Evolutionary conservation across 2,888 invertebrate species (phyloP).

Genomic region (Isotomurus palustris): DNA sequence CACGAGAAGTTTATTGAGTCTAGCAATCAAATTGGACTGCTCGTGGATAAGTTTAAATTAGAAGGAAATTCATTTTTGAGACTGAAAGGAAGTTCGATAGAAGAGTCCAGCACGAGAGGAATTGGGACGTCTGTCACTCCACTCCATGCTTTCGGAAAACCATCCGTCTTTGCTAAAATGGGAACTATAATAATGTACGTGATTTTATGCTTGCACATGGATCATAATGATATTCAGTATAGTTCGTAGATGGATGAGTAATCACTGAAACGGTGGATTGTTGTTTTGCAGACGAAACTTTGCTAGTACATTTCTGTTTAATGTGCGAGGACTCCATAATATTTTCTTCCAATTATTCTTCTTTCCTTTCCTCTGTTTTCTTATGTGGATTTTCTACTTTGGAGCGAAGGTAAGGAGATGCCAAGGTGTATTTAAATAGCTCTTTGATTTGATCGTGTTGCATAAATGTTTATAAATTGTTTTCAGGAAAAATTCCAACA

Average conservation of each 20-base stretch:
- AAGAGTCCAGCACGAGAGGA: conserved; percentile 44
- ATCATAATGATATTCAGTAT: too few species aligned
- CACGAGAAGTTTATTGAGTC: conserved; percentile 89
- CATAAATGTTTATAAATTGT: background rate
- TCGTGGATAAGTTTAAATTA: conserved; percentile 84
- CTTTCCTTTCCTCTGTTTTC: conserved; percentile 63
- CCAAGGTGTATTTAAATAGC: background rate
- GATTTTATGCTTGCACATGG: background rate
- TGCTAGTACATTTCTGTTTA: conserved; percentile 72
- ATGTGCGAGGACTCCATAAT: conserved; percentile 68
- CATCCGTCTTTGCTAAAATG: conserved; percentile 63
- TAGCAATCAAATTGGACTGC: conserved; percentile 83
- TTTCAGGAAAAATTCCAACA: conserved; percentile 53
- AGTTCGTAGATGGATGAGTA: too few species aligned
- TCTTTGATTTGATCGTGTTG: background rate
- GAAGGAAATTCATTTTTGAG: conserved; percentile 70
- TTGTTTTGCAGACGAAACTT: conserved; percentile 63
- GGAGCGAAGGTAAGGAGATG: conserved; percentile 49
- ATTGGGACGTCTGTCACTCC: conserved; percentile 50
- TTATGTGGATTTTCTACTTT: conserved; percentile 75
- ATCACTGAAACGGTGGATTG: background rate
- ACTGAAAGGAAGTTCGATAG: conserved; percentile 5
- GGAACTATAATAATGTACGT: conserved; percentile 57
- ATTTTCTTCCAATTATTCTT: conserved; percentile 69
- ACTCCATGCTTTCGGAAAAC: conserved; percentile 67